Conservation (phyloP, 1,140 invertebrate genomes). For the Reticulitermes speratus region DNA sequence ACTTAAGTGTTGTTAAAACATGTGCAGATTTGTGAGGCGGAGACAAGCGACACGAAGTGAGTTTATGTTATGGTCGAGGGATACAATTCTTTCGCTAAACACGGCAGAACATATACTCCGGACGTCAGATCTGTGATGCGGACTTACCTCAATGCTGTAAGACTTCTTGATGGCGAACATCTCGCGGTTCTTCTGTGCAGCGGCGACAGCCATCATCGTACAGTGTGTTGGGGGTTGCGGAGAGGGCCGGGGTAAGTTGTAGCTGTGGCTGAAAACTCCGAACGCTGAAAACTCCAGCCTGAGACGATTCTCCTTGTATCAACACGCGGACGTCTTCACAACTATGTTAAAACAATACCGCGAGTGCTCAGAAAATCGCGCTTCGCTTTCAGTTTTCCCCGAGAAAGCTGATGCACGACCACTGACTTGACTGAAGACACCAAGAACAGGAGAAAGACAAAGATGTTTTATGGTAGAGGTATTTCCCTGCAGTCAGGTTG, state of each 20-base stretch:
- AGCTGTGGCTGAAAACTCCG: slow-evolving; percentile 36
- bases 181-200: slow-evolving; percentile 86
- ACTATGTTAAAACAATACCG: too few species aligned
- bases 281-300: slow-evolving; percentile 39
- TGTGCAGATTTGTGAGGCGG: too few species aligned
- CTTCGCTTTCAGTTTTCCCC: background rate
- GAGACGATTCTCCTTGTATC: background rate
- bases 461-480: background rate
- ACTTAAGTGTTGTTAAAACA: too few species aligned
- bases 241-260: slow-evolving; percentile 25
- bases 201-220: slow-evolving; percentile 76
- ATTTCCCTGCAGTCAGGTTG: background rate
- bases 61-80: too few species aligned
- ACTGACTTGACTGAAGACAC: slow-evolving; percentile 11
- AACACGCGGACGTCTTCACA: background rate
- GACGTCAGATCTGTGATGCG: too few species aligned
- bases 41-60: too few species aligned
- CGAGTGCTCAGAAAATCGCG: background rate
- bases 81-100: too few species aligned
- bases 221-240: background rate
- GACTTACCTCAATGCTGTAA: slow-evolving; percentile 91
- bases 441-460: background rate
- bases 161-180: slow-evolving; percentile 95
- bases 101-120: too few species aligned
- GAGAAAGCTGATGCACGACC: background rate